phyloP scores from a whole-genome alignment of 2,113 vertebrate genomes.

The Mustela lutreola region DNA sequence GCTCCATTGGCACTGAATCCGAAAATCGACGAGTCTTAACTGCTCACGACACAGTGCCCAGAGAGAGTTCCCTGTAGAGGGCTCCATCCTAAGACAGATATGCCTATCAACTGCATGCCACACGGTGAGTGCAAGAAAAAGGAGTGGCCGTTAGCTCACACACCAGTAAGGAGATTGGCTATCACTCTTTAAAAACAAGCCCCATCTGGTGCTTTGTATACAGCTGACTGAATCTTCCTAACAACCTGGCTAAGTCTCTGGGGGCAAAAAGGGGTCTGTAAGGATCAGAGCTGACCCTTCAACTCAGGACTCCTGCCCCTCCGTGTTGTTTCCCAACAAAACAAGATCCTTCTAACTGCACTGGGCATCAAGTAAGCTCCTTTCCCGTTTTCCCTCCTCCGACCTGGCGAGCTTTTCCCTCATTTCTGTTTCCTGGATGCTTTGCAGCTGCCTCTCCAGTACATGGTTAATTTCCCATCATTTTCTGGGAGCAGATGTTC shows the following conservation, averaged over 20 bases:
- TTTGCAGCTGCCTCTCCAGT: slow-evolving; percentile 53
- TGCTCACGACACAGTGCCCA: accelerated
- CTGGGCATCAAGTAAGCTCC: not conserved
- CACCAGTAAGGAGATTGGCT: not conserved
- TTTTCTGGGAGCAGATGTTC: slow-evolving; percentile 69
- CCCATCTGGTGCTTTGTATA: too few relatives aligned
- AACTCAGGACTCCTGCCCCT: not conserved
- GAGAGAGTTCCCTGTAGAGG: not conserved
- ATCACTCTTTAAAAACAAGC: not conserved
- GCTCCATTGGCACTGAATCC: not conserved
- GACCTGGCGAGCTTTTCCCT: not conserved
- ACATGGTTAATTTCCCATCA: slow-evolving; percentile 61
- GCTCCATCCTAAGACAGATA: not conserved
- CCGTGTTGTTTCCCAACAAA: not conserved
- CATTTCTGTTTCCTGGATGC: not conserved
- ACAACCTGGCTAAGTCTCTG: not conserved
- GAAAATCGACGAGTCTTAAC: not conserved
- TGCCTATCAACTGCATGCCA: not conserved
- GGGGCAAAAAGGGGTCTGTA: not conserved
- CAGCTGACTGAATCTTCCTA: not conserved
- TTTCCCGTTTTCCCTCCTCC: not conserved
- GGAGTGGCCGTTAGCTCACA: not conserved
- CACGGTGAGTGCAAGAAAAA: not conserved
- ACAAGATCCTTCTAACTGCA: too few relatives aligned
- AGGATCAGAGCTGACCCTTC: not conserved